Conservation (phyloP, 1,140 invertebrate genomes). For the Neodiprion lecontei region DNA sequence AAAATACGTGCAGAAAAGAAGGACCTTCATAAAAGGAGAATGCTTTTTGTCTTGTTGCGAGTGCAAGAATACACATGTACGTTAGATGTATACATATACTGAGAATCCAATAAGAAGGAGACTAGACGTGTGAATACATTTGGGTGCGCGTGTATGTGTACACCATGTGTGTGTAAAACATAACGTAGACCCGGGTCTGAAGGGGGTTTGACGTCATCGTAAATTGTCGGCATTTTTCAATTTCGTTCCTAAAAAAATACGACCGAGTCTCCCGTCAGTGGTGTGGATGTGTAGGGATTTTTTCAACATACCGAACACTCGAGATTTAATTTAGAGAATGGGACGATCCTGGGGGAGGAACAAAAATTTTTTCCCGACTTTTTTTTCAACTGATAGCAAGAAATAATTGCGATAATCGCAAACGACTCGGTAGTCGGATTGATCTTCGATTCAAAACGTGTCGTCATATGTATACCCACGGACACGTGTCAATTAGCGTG, state of each 20-base stretch:
- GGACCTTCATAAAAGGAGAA: conserved; percentile 19
- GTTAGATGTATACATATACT: not conserved
- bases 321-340: too few species aligned
- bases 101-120: conserved; percentile 22
- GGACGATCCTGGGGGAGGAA: too few species aligned
- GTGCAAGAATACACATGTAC: not conserved
- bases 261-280: not conserved
- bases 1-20: not conserved
- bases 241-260: conserved; percentile 11
- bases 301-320: too few species aligned
- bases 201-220: conserved; percentile 18
- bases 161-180: too few species aligned
- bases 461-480: not conserved
- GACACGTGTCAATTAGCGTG: conserved; percentile 37
- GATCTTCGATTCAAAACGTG: not conserved
- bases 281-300: not conserved
- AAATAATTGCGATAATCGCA: not conserved
- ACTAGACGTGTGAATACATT: not conserved
- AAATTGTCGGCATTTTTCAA: conserved; percentile 30
- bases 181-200: too few species aligned
- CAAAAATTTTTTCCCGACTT: not conserved
- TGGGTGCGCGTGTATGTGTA: too few species aligned
- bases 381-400: not conserved
- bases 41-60: conserved; percentile 24
- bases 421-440: not conserved